Evolutionary conservation across 2,888 invertebrate species (phyloP), one percentile per base, ranked within the genome.

Genomic region (Eutolmus rufibarbis): DNA sequence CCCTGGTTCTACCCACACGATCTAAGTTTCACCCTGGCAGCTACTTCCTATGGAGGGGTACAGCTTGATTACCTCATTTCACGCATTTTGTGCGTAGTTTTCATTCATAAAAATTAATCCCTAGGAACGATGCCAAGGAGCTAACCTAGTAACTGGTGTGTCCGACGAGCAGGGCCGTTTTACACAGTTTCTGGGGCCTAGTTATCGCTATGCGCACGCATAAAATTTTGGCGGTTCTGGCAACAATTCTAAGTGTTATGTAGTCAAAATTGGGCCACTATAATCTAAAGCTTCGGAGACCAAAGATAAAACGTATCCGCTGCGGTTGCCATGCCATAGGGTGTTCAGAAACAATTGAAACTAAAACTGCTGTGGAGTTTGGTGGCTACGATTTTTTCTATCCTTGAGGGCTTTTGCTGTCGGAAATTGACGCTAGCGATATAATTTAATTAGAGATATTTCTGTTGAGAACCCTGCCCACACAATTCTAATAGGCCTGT

Each of bases 261-360:
- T 31, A 86, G n/a, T 51, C 28, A 46, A 86, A 86, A 86, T 86
- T 86, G 74, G 86, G 77, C 51, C 86, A 86, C 86, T 19, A 86
- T 31, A 77, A 76, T 86, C 85, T 66, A 85, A 74, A 85, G 74
- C 74, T 74, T 77, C 46, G 56, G 37, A 56, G 23, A 16, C 46
- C 56, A 37, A n/a, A 77, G 86, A 86, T 86, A 86, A 86, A 86
- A 31, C 86, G 43, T 77, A 86, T 86, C 86, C 86, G 86, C 74
- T 77, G 16, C 19, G 74, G 77, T 77, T 56, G 34, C 86, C 34
- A 86, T 56, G 56, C 56, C 37, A n/a, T 34, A 43, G 76, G 23
- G 43, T 77, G 51, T 16, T 28, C 40, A 74, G 40, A 74, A 37
- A 85, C n/a, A 56, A 51, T 23, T 43, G 31, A 28, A 85, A 85